Evolutionary conservation across 2,888 invertebrate species (phyloP), one percentile per base, ranked within the genome.

Genomic region (Alloscopus bannaensis): DNA sequence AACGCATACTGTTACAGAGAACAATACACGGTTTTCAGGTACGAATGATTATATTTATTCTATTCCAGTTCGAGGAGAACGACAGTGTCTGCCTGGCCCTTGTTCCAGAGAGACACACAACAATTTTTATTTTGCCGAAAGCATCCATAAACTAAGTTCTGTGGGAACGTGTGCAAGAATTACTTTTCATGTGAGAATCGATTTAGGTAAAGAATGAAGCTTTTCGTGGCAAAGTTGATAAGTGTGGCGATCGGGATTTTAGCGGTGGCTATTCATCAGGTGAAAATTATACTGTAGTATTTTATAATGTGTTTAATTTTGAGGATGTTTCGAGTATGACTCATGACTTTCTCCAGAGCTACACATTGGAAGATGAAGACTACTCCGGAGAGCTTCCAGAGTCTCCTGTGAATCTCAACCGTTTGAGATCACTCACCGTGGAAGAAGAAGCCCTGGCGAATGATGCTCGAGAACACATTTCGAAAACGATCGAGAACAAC

Each of bases 401-500:
- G 47, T 62, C 20, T 18, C 26, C 1, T 0, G 52, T n/a, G 26
- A 42, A 3, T 3, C 16, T 40, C 22, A 31, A 57, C 1, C 52
- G 45, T 1, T 52, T 52, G 0, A 64, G 73, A 3, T 42, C 66
- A 3, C 68, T 86, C 20, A 84, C 84, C 0, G 76, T 71, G 16
- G 82, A 84, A 42, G 85, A 86, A 66, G 64, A 80, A 62, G 77
- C 47, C 13, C 26, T 84, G 16, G 86, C 85, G 8, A 75, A 84
- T 73, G 81, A 70, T 57, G 86, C 86, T 0, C 71, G 84, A 55
- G 50, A 59, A n/a, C 62, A 84, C 16, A 85, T 86, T 70, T 85
- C 84, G 13, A 73, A 83, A 73, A 76, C 81, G 8, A 69, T 86
- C 47, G 84, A 86, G 66, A 65, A 79, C 16, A 86, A 86, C 69